Conservation (phyloP, 2,888 invertebrate genomes). For the Electrophaes corylata region DNA sequence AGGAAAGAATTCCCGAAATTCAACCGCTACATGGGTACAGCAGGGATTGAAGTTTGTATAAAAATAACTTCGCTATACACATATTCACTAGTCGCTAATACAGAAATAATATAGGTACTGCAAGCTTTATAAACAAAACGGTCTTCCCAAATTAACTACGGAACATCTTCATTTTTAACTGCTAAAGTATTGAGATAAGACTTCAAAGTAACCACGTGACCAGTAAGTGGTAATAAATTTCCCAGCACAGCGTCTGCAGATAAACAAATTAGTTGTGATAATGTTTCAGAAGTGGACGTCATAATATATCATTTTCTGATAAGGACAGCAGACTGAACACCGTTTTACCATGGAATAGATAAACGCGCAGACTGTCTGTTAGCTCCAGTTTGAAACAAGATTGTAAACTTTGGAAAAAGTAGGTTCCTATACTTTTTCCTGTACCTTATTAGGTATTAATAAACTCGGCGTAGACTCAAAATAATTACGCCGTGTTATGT, state of each 20-base stretch:
- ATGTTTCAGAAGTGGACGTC: constrained; percentile 39
- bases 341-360: constrained; percentile 9
- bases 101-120: too few species aligned
- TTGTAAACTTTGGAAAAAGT: neutral
- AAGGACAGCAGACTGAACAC: constrained; percentile 23
- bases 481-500: too few species aligned
- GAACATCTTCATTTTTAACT: constrained; percentile 20
- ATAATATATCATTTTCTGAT: constrained; percentile 44
- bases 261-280: constrained; percentile 71
- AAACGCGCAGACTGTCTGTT: neutral
- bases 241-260: constrained; percentile 43
- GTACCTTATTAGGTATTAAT: neutral
- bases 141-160: constrained; percentile 6
- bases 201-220: constrained; percentile 38
- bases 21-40: too few species aligned
- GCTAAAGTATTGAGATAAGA: constrained; percentile 31
- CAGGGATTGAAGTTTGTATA: too few species aligned
- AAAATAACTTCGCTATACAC: too few species aligned
- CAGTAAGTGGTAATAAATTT: constrained; percentile 62
- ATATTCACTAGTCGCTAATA: too few species aligned
- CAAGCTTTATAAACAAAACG: neutral
- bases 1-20: too few species aligned
- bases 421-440: neutral
- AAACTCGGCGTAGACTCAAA: too few species aligned
- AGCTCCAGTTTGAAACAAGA: neutral